Evolutionary conservation across 2,113 vertebrate species (phyloP).

Genomic region (Gallinago media): DNA sequence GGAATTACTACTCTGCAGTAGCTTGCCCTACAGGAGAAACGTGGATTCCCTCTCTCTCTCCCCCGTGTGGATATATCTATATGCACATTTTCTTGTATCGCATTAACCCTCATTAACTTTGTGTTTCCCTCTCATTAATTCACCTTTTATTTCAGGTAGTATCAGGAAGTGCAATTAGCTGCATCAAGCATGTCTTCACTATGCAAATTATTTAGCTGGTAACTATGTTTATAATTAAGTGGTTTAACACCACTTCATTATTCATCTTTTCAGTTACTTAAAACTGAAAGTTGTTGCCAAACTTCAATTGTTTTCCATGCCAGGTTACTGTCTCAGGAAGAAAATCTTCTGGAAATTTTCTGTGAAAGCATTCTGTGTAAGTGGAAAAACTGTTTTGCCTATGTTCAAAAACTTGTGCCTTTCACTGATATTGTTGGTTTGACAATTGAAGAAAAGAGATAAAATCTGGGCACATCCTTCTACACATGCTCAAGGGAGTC

Average conservation of each 20-base stretch:
- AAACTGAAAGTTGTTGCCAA: slow-evolving; percentile 5
- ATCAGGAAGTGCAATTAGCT: slow-evolving; percentile 57
- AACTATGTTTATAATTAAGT: slow-evolving; percentile 48
- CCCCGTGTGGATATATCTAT: not conserved
- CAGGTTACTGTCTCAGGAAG: not conserved
- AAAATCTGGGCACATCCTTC: not conserved
- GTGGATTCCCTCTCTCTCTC: not conserved
- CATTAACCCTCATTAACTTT: slow-evolving; percentile 35
- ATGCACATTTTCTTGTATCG: not conserved
- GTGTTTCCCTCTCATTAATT: slow-evolving; percentile 37
- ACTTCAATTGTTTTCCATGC: not conserved
- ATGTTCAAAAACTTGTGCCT: not conserved
- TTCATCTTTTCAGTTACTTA: not conserved
- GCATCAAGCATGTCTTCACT: slow-evolving; percentile 33
- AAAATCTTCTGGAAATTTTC: not conserved
- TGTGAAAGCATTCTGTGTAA: not conserved
- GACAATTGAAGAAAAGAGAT: not conserved
- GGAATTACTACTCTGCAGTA: not conserved
- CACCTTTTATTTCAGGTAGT: slow-evolving; percentile 52
- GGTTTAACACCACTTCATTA: slow-evolving; percentile 22
- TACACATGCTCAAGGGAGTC: not conserved
- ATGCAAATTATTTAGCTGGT: slow-evolving; percentile 35
- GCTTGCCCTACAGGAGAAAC: not conserved
- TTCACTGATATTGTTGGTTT: not conserved
- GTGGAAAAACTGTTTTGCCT: not conserved